Evolutionary conservation across 1,140 invertebrate species (phyloP).

Genomic region (Drosophila sucinea): DNA sequence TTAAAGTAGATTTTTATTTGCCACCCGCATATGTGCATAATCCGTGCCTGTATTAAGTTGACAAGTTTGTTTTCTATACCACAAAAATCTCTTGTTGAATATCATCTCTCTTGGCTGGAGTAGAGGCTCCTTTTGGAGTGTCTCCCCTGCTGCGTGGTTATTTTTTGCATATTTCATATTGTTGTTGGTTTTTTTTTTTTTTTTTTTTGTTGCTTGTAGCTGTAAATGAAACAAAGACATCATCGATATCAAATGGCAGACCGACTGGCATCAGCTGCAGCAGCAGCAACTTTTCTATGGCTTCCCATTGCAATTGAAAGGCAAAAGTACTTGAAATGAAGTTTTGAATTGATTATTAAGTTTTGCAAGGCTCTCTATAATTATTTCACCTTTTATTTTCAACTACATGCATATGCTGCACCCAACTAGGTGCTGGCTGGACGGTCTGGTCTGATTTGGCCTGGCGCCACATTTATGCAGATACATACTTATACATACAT

Average conservation of each 20-base stretch:
- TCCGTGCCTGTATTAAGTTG: constrained; percentile 26
- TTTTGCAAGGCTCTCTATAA: constrained; percentile 9
- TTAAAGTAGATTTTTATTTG: no score
- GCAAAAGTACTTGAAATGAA: neutral
- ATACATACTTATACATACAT: constrained; percentile 8
- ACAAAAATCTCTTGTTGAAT: constrained; percentile 49
- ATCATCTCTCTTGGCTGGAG: constrained; percentile 35
- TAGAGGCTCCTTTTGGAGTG: constrained; percentile 14
- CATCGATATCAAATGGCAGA: constrained; percentile 76
- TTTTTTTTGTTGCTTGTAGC: constrained; percentile 45
- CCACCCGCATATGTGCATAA: neutral
- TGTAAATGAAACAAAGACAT: constrained; percentile 78
- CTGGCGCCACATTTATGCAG: constrained; percentile 17
- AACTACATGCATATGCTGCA: no score
- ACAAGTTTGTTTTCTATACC: constrained; percentile 50
- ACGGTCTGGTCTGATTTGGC: no score
- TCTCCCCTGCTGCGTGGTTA: constrained; percentile 41
- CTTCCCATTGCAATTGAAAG: constrained; percentile 43
- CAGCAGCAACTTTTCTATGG: constrained; percentile 49
- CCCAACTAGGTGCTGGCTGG: no score
- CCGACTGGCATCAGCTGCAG: constrained; percentile 6
- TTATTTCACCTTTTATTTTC: no score
- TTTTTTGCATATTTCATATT: constrained; percentile 5
- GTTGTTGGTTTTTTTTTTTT: constrained; percentile 26
- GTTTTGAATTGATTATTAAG: constrained; percentile 3